Evolutionary conservation across 2,888 invertebrate species (phyloP), one percentile per base, ranked within the genome.

Genomic region (Cinara cedri): DNA sequence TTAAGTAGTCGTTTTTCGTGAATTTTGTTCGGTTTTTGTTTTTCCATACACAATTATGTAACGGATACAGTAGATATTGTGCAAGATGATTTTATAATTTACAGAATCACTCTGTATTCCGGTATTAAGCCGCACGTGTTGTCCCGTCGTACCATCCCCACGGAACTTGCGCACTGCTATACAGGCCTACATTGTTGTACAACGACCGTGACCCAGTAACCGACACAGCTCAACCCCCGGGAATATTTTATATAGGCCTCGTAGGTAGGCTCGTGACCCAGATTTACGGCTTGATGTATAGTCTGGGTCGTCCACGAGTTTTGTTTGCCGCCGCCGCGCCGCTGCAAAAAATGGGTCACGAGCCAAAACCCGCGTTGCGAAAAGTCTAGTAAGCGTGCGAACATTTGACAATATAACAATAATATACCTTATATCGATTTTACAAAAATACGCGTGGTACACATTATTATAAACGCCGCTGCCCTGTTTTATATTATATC

Each of bases 121-220:
- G 13, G 57, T 19, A n/a, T n/a, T n/a, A 60, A 6, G 46, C 57
- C 46, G 24, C 44, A 24, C n/a, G 44, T 44, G 60, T 46, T 60
- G 13, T 72, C 26, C 26, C 60, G 19, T 19, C 60, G 34, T 34
- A 51, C 49, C 49, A 49, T 21, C 62, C 62, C 62, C 51, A 6
- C 62, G 34, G n/a, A 55, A 76, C 76, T 66, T 68, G 76, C 68
- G 76, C 76, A 46, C 57, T 68, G 19, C 11, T 42, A 6, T 4
- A 4, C 60, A 60, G 65, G n/a, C 57, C 46, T 34, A 34, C 34
- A 34, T 34, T 34, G n/a, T 68, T 19, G 9, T 19, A 19, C 1
- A 46, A 19, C 57, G 76, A 34, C 76, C 76, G 46, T 76, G 76
- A 76, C 76, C 76, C 19, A 55, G 46, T 76, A 76, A 76, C 66